Evolutionary conservation across 1,140 invertebrate genomes (phyloP).

Genomic region (Onthophagus taurus): DNA sequence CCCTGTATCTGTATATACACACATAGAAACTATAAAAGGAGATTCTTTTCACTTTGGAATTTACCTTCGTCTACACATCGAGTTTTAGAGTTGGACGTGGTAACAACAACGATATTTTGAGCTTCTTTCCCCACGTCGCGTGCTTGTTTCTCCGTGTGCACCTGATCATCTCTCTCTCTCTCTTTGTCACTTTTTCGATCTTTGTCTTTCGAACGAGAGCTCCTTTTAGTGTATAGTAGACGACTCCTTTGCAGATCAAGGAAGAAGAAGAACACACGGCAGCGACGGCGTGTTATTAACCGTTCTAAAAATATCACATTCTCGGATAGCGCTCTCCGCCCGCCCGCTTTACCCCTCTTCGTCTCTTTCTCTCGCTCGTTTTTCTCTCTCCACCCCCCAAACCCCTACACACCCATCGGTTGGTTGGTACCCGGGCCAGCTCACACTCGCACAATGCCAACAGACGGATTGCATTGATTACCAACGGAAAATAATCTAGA

Average conservation of each 20-base stretch:
- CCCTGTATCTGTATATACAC: too few species aligned
- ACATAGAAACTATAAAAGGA: too few species aligned
- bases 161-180: slow-evolving; percentile 2
- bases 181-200: slow-evolving; percentile 9
- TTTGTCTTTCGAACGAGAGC: not conserved
- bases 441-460: slow-evolving; percentile 5
- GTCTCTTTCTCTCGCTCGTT: too few species aligned
- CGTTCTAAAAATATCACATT: slow-evolving; percentile 35
- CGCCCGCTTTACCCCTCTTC: slow-evolving; percentile 4
- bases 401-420: too few species aligned
- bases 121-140: slow-evolving; percentile 12
- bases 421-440: too few species aligned
- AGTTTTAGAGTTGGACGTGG: too few species aligned
- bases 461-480: slow-evolving; percentile 14
- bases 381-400: too few species aligned
- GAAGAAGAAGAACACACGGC: too few species aligned
- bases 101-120: slow-evolving; percentile 27
- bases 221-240: too few species aligned
- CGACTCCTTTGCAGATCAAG: slow-evolving; percentile 19
- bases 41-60: too few species aligned
- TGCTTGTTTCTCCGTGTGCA: not conserved
- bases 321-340: slow-evolving; percentile 4
- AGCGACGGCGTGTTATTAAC: slow-evolving; percentile 37
- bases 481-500: slow-evolving; percentile 11
- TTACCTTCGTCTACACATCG: too few species aligned